Percentiles rank a stretch among this genome's conserved stretches.
Conservation (phyloP, 2,113 vertebrate species). For the Perognathus longimembris region DNA sequence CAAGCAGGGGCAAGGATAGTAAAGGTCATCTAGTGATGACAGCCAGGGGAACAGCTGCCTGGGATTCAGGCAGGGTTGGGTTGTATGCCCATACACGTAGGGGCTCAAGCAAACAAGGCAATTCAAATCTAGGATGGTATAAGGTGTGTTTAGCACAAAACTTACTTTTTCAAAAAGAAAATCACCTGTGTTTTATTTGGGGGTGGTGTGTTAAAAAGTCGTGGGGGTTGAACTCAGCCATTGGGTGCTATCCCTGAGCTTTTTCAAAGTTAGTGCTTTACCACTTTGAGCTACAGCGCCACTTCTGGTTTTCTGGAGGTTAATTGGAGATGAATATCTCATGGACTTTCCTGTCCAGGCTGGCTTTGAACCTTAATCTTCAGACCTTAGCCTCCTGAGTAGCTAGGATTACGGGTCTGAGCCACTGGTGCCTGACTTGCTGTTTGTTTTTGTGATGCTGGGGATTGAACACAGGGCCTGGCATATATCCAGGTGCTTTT, state of each 20-base stretch:
- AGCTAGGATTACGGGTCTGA: too few relatives aligned
- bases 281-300: too few relatives aligned
- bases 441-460: not conserved
- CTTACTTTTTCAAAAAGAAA: not conserved
- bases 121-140: slow-evolving; percentile 17
- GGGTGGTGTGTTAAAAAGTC: too few relatives aligned
- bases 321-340: too few relatives aligned
- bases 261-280: too few relatives aligned
- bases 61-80: not conserved
- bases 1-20: not conserved
- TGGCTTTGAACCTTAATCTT: too few relatives aligned
- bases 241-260: too few relatives aligned
- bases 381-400: too few relatives aligned
- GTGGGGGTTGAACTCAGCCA: too few relatives aligned
- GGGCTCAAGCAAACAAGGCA: not conserved
- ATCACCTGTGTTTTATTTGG: too few relatives aligned
- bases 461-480: not conserved
- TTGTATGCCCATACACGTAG: not conserved
- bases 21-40: slow-evolving; percentile 32
- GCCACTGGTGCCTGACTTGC: not conserved
- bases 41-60: slow-evolving; percentile 52
- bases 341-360: too few relatives aligned
- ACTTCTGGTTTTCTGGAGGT: too few relatives aligned
- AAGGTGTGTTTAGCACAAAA: slow-evolving; percentile 22
- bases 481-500: not conserved